Percentiles rank a stretch among this genome's conserved stretches.
phyloP scores from a whole-genome alignment of 1,140 invertebrate genomes.

The Chironomus tepperi region DNA sequence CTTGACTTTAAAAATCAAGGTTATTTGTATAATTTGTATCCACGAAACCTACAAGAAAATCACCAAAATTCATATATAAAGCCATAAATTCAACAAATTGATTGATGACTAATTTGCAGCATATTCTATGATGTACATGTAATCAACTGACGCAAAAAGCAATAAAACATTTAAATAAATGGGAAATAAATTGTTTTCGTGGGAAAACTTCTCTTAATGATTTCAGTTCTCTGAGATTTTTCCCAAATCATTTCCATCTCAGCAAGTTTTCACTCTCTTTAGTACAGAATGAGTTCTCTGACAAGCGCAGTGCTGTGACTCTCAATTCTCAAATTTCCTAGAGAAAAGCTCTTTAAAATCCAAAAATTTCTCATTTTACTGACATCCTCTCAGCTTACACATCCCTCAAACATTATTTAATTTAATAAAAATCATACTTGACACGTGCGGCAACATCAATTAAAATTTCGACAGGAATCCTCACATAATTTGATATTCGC shows the following conservation, averaged over 20 bases:
- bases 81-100: background rate
- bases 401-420: background rate
- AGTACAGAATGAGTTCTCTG: background rate
- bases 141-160: background rate
- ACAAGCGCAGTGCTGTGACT: background rate
- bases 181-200: no score
- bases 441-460: background rate
- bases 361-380: no score
- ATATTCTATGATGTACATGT: no score
- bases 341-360: no score
- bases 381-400: background rate
- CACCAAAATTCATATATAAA: no score
- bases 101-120: background rate
- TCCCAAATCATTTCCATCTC: background rate
- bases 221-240: background rate
- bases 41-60: no score
- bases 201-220: background rate
- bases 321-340: background rate
- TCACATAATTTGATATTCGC: background rate
- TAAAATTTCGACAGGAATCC: background rate
- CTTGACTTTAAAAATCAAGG: no score
- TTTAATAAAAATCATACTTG: background rate
- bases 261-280: background rate
- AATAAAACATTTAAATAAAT: background rate
- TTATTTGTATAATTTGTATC: no score